A percentile compares a stretch with the other conserved stretches of the same genome.
phyloP scores from a whole-genome alignment of 2,888 invertebrate genomes.

The Troides helena region DNA sequence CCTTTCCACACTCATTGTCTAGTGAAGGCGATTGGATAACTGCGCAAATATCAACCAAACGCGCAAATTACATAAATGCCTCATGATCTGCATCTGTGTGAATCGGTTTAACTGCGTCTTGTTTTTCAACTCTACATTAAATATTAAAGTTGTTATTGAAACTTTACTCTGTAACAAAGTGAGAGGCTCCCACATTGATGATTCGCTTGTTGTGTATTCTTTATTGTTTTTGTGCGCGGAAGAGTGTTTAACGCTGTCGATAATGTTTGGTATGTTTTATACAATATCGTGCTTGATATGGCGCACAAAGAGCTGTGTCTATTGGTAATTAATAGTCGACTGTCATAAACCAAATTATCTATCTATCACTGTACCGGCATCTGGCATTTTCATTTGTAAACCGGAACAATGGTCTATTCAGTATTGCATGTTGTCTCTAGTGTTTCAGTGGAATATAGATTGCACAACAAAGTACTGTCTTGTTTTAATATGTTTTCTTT shows the following conservation, averaged over 20 bases:
- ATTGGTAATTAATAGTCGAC: constrained; percentile 56
- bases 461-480: constrained; percentile 28
- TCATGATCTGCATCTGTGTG: constrained; percentile 58
- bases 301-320: constrained; percentile 41
- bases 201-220: constrained; percentile 26
- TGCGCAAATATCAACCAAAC: constrained; percentile 66
- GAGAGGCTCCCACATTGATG: constrained; percentile 53
- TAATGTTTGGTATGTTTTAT: constrained; percentile 35
- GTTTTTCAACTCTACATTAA: constrained; percentile 55
- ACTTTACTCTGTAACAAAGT: constrained; percentile 60
- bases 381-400: constrained; percentile 62
- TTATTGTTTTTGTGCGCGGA: constrained; percentile 24
- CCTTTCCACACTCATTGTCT: constrained; percentile 76
- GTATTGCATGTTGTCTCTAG: constrained; percentile 62
- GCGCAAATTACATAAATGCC: constrained; percentile 63
- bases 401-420: constrained; percentile 70
- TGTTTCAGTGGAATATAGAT: constrained; percentile 50
- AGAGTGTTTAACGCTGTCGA: constrained; percentile 35
- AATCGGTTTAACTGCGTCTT: constrained; percentile 66
- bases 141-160: constrained; percentile 58
- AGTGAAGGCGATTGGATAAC: constrained; percentile 72
- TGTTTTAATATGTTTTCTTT: constrained; percentile 13
- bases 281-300: constrained; percentile 5
- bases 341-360: constrained; percentile 56
- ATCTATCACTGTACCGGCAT: constrained; percentile 61